A percentile compares a stretch with the other conserved stretches of the same genome.
These are phyloP conservation scores for Thunnus thynnus DNA, from an alignment of 2,113 vertebrate genomes.

Conservation along the genomic window DNA sequence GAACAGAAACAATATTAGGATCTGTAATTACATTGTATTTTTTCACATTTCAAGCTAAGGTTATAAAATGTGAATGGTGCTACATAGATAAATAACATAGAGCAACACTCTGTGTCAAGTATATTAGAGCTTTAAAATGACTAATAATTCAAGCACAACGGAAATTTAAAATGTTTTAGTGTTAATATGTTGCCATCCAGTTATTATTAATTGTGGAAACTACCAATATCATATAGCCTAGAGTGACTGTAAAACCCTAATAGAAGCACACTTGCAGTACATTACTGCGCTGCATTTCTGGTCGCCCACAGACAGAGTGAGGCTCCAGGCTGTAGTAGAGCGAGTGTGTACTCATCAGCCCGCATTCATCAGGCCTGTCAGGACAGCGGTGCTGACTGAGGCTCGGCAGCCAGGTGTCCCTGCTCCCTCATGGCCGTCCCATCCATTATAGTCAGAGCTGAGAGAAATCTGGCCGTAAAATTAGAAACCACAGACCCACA, in stretches of 20 bases:
- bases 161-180: constrained; percentile 12
- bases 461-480: constrained; percentile 64
- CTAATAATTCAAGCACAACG: not conserved
- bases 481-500: constrained; percentile 59
- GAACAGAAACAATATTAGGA: constrained; percentile 15
- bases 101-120: not conserved
- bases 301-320: not conserved
- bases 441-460: constrained; percentile 61
- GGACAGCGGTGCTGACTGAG: constrained; percentile 61
- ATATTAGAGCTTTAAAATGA: not conserved
- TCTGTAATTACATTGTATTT: not conserved
- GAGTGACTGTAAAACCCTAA: constrained; percentile 2
- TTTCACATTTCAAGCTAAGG: not conserved
- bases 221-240: not conserved
- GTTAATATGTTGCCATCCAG: not conserved
- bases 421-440: constrained; percentile 47
- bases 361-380: constrained; percentile 71
- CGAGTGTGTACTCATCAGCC: constrained; percentile 42
- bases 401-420: constrained; percentile 69
- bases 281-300: not conserved
- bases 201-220: constrained; percentile 20
- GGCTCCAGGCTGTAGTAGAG: constrained; percentile 22
- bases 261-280: not conserved
- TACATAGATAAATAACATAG: not conserved
- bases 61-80: not conserved